phyloP scores from a whole-genome alignment of 2,888 invertebrate genomes.

The Tenodera sinensis region DNA sequence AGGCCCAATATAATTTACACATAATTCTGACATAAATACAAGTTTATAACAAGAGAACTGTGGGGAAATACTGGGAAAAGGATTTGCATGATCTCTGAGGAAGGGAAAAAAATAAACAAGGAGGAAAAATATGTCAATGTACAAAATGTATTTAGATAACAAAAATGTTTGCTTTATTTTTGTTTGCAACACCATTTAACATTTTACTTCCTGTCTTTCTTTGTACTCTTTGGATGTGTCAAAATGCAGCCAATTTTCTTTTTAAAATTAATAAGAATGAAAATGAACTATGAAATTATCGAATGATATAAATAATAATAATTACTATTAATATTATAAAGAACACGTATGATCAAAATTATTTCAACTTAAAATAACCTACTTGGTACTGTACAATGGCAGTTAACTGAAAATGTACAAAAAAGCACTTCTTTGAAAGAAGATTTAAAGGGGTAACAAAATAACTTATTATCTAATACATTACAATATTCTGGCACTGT shows the following conservation, averaged over 20 bases:
- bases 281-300: neutral
- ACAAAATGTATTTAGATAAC: neutral
- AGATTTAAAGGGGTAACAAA: conserved; percentile 26
- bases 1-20: conserved; percentile 3
- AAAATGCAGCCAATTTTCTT: conserved; percentile 6
- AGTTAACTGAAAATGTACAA: conserved; percentile 15
- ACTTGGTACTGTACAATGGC: conserved; percentile 18
- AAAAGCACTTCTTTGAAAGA: conserved; percentile 18
- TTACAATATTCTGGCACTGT: conserved; percentile 22
- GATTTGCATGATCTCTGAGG: neutral
- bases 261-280: neutral
- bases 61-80: neutral
- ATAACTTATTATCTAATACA: conserved; percentile 26
- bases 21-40: neutral
- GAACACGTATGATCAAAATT: neutral
- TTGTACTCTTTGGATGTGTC: conserved; percentile 9
- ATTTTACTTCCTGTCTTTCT: neutral
- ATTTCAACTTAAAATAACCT: conserved; percentile 19
- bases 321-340: neutral
- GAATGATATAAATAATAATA: conserved; percentile 18
- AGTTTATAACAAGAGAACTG: neutral
- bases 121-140: neutral
- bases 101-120: neutral
- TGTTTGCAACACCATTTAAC: neutral
- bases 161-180: neutral